A percentile compares a stretch with the other conserved stretches of the same genome.
Evolutionary conservation across 2,797 vertebrate genomes (phyloP).

Genomic region (Coregonus ussuriensis): DNA sequence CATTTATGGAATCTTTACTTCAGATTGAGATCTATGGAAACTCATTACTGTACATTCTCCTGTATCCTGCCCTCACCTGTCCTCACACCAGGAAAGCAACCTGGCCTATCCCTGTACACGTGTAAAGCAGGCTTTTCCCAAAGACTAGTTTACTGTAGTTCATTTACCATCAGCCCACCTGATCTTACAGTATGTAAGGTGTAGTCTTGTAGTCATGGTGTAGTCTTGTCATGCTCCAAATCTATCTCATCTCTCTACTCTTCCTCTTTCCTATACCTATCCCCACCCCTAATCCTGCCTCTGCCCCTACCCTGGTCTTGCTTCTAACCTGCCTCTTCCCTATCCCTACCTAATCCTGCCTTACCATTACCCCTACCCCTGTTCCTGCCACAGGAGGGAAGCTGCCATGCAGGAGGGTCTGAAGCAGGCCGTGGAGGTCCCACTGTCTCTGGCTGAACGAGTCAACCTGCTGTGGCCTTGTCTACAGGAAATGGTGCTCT

Average conservation of each 20-base stretch:
- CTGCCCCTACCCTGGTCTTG: neutral
- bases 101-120: neutral
- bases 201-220: too few relatives aligned
- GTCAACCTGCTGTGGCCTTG: slow-evolving; percentile 81
- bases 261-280: neutral
- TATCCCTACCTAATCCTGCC: too few relatives aligned
- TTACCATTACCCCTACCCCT: neutral
- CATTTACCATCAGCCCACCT: neutral
- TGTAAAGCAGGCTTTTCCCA: neutral
- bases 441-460: slow-evolving; percentile 82
- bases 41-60: too few relatives aligned
- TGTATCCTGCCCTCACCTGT: neutral
- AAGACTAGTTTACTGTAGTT: slow-evolving; percentile 5
- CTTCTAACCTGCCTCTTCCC: neutral
- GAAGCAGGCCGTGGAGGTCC: slow-evolving; percentile 79
- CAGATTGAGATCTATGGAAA: too few relatives aligned
- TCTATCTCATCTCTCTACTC: neutral
- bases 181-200: neutral
- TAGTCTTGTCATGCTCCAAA: neutral
- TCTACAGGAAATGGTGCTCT: slow-evolving; percentile 78
- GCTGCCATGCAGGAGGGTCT: slow-evolving; percentile 84
- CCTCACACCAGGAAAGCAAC: neutral
- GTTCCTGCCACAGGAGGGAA: slow-evolving; percentile 65
- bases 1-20: too few relatives aligned
- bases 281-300: neutral